A percentile compares a stretch with the other conserved stretches of the same genome.
These are phyloP conservation scores for Luidia sarsii DNA, from an alignment of 53 echinoderm and acorn worm species.

Conservation along the genomic window DNA sequence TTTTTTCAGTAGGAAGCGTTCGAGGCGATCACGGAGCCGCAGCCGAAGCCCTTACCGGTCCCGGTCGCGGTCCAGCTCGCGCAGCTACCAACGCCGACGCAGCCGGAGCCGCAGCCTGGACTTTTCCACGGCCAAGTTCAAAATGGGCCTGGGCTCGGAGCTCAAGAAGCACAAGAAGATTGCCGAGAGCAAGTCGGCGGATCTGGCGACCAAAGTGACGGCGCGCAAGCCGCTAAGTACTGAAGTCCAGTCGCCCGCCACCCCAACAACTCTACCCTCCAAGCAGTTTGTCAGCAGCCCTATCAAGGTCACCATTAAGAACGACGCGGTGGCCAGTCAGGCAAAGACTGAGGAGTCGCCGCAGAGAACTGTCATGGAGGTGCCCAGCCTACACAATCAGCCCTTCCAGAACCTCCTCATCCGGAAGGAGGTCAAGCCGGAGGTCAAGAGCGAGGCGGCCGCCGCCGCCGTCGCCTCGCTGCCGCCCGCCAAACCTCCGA, in stretches of 20 bases:
- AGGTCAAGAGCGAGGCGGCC: slow-evolving; percentile 42
- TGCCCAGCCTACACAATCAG: slow-evolving; percentile 39
- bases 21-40: slow-evolving; percentile 48
- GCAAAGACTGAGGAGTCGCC: slow-evolving; percentile 63
- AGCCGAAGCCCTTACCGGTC: slow-evolving; percentile 42
- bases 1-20: slow-evolving; percentile 56
- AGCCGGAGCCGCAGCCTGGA: slow-evolving; percentile 66
- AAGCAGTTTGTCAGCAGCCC: slow-evolving; percentile 31
- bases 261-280: neutral
- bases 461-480: slow-evolving; percentile 28
- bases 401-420: slow-evolving; percentile 81
- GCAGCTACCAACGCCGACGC: slow-evolving; percentile 52
- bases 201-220: neutral
- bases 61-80: slow-evolving; percentile 63
- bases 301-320: slow-evolving; percentile 60
- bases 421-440: slow-evolving; percentile 75
- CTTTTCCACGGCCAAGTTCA: slow-evolving; percentile 57
- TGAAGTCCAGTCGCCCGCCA: slow-evolving; percentile 46
- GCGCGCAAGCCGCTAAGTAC: neutral
- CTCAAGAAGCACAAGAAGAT: slow-evolving; percentile 60
- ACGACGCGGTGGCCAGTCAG: slow-evolving; percentile 21
- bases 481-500: slow-evolving; percentile 47
- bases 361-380: slow-evolving; percentile 67
- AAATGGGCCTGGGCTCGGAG: slow-evolving; percentile 77
- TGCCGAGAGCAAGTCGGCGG: slow-evolving; percentile 10